Evolutionary conservation across 2,888 invertebrate species (phyloP).

Genomic region (Cremastobaeus sp.): DNA sequence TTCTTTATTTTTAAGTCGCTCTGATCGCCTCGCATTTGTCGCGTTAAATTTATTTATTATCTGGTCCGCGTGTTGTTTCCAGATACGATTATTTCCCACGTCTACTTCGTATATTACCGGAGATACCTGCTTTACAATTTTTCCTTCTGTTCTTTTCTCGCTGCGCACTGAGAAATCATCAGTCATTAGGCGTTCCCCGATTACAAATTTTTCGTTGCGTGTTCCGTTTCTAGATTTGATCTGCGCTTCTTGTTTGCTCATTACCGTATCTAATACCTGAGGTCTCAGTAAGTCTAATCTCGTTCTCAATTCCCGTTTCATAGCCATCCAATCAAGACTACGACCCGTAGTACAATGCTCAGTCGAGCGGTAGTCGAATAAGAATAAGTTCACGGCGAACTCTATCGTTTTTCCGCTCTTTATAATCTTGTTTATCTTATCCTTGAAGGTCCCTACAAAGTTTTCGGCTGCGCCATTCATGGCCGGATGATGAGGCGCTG

Average conservation of each 20-base stretch:
- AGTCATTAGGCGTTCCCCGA: background rate
- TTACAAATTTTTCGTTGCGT: background rate
- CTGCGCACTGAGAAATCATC: background rate
- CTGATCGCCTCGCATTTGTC: too few species aligned
- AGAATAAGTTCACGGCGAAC: conserved; percentile 9
- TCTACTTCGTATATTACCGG: background rate
- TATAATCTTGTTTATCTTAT: conserved; percentile 23
- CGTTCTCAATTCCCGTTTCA: too few species aligned
- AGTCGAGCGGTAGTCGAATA: conserved; percentile 17
- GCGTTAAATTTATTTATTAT: too few species aligned
- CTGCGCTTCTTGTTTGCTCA: background rate
- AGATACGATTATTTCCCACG: too few species aligned
- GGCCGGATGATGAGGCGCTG: conserved; percentile 20
- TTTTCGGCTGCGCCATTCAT: conserved; percentile 15
- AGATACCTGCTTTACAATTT: background rate
- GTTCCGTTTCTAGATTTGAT: background rate
- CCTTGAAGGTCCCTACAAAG: conserved; percentile 26
- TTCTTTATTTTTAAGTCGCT: too few species aligned
- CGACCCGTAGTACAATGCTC: conserved; percentile 35
- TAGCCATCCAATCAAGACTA: too few species aligned
- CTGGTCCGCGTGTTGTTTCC: too few species aligned
- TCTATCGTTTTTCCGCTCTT: conserved; percentile 4
- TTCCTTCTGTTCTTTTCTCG: background rate
- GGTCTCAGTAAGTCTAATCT: too few species aligned
- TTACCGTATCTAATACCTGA: background rate